Evolutionary conservation across 2,797 vertebrate species (phyloP), one percentile per base, ranked within the genome.

Genomic region (Steatocranus sp.): DNA sequence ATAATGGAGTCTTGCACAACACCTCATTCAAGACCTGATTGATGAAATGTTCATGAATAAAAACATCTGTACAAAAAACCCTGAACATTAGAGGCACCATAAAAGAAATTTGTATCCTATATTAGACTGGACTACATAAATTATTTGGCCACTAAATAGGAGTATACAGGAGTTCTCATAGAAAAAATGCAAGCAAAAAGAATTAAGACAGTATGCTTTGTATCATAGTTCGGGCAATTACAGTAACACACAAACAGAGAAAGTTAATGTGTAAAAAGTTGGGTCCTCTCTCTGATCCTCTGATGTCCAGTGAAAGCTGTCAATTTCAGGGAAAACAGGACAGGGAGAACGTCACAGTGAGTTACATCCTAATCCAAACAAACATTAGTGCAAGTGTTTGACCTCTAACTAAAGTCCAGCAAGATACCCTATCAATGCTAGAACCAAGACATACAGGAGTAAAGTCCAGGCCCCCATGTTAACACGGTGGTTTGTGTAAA

Each of bases 351-450:
- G 49, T 75, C 73, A 48, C n/a, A 43, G 27, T 34, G 17, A 86
- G 68, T 83, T 43, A 41, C 34, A 77, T 56, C 63, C 66, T 75
- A 43, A 78, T 70, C 76, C 74, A 86, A 91, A 88, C 78, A 86
- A 76, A 90, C 81, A 51, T 76, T 30, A 77, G 87, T 3, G 53
- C 75, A 56, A 87, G 49, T 34, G 23, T 86, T 82, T 85, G 84
- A 85, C 88, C 84, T 83, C 61, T 8, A 82, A 49, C 85, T 89
- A 90, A 94, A 95, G 93, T 94, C 92, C 92, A 92, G 76, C 74
- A 25, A 84, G 92, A 94, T 93, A 93, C 18, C 74, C 82, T 90
- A 85, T 94, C 88, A 87, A 81, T 78, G 5, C 53, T 4, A 2
- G 48, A 76, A 78, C 58, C 1, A 20, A 75, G 48, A 63, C 32